Percentiles rank a stretch among this genome's conserved stretches.
Evolutionary conservation across 2,888 invertebrate genomes (phyloP).

Genomic region (Hypselothyrea guttata): DNA sequence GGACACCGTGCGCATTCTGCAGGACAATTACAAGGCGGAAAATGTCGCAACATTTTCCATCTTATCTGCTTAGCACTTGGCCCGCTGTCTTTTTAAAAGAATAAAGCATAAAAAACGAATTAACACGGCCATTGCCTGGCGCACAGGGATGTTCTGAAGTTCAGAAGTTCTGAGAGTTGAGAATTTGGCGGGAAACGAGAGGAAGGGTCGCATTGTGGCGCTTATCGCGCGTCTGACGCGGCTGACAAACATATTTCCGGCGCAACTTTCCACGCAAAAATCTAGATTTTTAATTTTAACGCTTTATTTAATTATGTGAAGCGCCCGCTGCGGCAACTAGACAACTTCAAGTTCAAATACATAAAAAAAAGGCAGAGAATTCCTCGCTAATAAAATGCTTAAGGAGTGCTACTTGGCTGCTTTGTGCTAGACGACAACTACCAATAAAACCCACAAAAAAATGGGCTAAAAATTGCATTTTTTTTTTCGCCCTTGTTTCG

Average conservation of each 20-base stretch:
- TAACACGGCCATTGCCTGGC: too few relatives aligned
- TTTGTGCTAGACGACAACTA: not conserved
- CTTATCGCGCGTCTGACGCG: conserved; percentile 30
- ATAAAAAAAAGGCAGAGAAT: conserved; percentile 45
- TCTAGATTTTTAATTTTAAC: conserved; percentile 78
- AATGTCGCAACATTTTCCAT: conserved; percentile 70
- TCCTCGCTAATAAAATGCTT: conserved; percentile 60
- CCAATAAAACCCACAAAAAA: conserved; percentile 70
- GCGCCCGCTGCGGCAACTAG: conserved; percentile 53
- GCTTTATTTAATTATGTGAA: conserved; percentile 79
- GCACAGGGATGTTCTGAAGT: not conserved
- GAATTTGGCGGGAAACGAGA: too few relatives aligned
- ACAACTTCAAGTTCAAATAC: conserved; percentile 65
- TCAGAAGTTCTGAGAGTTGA: too few relatives aligned
- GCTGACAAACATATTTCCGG: conserved; percentile 63
- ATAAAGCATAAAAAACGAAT: conserved; percentile 64
- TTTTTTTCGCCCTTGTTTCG: conserved; percentile 29
- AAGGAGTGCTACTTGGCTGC: conserved; percentile 36
- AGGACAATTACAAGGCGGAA: conserved; percentile 66
- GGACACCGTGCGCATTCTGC: conserved; percentile 61
- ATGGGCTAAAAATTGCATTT: conserved; percentile 73
- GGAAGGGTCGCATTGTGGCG: conserved; percentile 33
- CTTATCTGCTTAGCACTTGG: conserved; percentile 49
- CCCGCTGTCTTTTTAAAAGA: conserved; percentile 56
- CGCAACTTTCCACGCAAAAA: conserved; percentile 26